These are phyloP conservation scores for Maconellicoccus hirsutus DNA, from an alignment of 1,140 invertebrate genomes.

Conservation along the genomic window DNA sequence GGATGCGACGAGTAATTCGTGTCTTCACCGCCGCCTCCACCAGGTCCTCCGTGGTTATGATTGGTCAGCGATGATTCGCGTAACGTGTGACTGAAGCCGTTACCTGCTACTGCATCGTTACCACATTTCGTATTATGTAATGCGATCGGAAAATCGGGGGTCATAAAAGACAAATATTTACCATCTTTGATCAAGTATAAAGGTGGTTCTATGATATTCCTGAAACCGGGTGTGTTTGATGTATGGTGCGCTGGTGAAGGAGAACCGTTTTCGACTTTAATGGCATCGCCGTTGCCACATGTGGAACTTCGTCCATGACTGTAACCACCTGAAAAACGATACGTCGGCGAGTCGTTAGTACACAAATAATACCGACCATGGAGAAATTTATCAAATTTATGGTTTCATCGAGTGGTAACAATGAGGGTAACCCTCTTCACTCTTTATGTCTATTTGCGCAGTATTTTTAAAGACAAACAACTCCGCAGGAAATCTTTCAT, in stretches of 20 bases:
- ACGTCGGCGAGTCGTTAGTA: background rate
- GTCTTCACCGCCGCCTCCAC: slow-evolving; percentile 23
- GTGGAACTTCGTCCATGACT: slow-evolving; percentile 29
- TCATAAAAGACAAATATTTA: slow-evolving; percentile 26
- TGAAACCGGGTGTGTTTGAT: slow-evolving; percentile 16
- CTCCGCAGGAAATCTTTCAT: too few species aligned
- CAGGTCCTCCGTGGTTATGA: slow-evolving; percentile 23
- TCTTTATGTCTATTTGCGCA: too few species aligned
- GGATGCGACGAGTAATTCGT: slow-evolving; percentile 19
- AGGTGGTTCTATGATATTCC: background rate
- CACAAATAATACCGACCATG: too few species aligned
- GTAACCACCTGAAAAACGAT: slow-evolving; percentile 30
- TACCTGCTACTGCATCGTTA: background rate
- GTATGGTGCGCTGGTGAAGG: slow-evolving; percentile 27
- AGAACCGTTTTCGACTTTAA: slow-evolving; percentile 25
- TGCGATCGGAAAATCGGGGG: too few species aligned
- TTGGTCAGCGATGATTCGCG: slow-evolving; percentile 6
- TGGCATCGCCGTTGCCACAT: slow-evolving; percentile 26
- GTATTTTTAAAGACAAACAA: too few species aligned
- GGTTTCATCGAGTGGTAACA: too few species aligned
- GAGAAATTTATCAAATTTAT: too few species aligned
- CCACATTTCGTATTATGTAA: too few species aligned
- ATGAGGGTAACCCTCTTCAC: too few species aligned
- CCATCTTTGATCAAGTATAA: slow-evolving; percentile 29
- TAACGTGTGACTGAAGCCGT: background rate